These are phyloP conservation scores for Aspiorhynchus laticeps DNA, from an alignment of 2,113 vertebrate species.

Conservation along the genomic window DNA sequence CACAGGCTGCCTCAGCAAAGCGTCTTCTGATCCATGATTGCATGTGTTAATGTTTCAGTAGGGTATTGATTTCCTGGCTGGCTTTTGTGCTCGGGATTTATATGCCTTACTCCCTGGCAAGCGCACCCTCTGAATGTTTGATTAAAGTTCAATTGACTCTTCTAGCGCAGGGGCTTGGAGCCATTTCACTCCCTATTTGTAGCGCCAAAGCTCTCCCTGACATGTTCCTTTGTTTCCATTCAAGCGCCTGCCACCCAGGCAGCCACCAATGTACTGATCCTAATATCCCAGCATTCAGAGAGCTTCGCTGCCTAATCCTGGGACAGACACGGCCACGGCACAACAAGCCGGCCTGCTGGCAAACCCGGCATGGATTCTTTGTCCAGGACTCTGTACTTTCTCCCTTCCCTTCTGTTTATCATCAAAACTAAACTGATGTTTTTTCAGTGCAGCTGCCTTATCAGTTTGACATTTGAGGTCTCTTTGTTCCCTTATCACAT, in stretches of 20 bases:
- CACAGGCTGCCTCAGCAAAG: constrained; percentile 82
- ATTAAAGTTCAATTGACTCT: constrained; percentile 93
- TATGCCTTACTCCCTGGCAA: constrained; percentile 74
- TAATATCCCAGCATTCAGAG: constrained; percentile 80
- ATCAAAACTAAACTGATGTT: constrained; percentile 38
- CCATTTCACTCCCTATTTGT: constrained; percentile 82
- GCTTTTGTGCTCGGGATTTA: constrained; percentile 88
- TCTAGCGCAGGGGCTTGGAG: constrained; percentile 76
- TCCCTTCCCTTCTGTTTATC: constrained; percentile 4
- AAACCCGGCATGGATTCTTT: constrained; percentile 77
- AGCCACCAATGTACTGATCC: constrained; percentile 75
- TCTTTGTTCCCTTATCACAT: constrained; percentile 26
- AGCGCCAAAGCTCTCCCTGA: constrained; percentile 78
- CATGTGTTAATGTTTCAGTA: constrained; percentile 91
- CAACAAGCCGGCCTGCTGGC: constrained; percentile 70
- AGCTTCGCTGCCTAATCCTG: constrained; percentile 79
- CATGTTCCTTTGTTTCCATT: constrained; percentile 87
- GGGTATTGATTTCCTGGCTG: constrained; percentile 89
- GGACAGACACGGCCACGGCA: constrained; percentile 71
- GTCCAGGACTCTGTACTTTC: background rate
- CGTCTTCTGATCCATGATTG: constrained; percentile 87
- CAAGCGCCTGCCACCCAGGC: constrained; percentile 85
- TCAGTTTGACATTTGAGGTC: constrained; percentile 52
- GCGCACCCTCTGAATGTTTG: constrained; percentile 86
- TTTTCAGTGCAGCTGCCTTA: constrained; percentile 44